Evolutionary conservation across 2,113 vertebrate genomes (phyloP), one percentile per base, ranked within the genome.

Genomic region (Pollachius pollachius): DNA sequence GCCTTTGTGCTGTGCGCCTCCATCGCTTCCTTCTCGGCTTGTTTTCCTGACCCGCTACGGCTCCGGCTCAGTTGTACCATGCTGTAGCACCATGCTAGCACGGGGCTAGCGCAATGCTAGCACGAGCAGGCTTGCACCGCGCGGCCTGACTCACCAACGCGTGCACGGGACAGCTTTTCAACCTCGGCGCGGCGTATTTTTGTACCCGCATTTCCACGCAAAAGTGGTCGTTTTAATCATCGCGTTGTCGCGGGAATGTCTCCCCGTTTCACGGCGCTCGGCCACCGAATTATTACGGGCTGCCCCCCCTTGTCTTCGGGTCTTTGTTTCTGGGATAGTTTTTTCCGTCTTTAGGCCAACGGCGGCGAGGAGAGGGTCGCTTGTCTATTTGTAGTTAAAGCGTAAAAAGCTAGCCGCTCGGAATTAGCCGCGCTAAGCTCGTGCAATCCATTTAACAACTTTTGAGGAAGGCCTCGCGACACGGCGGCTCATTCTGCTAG

Each of bases 11-110:
- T 3, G 52, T n/a, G 70, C 37, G 12, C 60, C 18, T 21, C 69
- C 68, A 69, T 69, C 73, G 66, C 64, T 18, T 58, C 81, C n/a
- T 73, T 71, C 57, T 27, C 27, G 71, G 76, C 83, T 88, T 88
- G 89, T 88, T 86, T 79, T 90, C 85, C 85, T 88, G 89, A 87
- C 84, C 84, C 72, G 82, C 67, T 79, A 73, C 74, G 17, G 72
- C 48, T 82, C 6, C 83, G 77, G 85, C 15, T n/a, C 15, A 18
- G 30, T n/a, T 11, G 52, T 52, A 84, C 87, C 87, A 90, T 86
- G 86, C 89, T 85, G 75, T 90, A 89, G 89, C 85, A 81, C 74
- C 77, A 69, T 75, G 87, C 87, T 89, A 89, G 73, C 81, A 37
- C 0, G 66, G 69, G 64, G 82, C 81, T 88, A 85, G 60, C 60